phyloP scores from a whole-genome alignment of 2,888 invertebrate genomes.

The Trichopria drosophilae region DNA sequence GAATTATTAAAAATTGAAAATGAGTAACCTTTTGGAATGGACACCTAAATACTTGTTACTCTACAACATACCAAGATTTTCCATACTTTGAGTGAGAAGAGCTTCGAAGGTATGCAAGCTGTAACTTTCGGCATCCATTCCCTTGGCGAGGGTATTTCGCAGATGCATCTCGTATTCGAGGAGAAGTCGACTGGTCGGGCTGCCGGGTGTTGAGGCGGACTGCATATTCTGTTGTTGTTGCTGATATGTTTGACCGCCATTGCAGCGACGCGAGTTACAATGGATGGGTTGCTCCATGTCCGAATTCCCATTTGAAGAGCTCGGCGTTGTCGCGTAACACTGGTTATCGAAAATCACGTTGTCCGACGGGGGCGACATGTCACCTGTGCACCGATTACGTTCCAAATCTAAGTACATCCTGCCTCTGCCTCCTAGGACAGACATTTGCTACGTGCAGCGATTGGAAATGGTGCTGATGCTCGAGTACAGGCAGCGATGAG shows the following conservation, averaged over 20 bases:
- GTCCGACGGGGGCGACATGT: slow-evolving; percentile 85
- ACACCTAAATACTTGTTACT: not conserved
- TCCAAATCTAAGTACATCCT: slow-evolving; percentile 70
- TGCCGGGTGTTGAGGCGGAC: slow-evolving; percentile 69
- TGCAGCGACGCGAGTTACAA: slow-evolving; percentile 13
- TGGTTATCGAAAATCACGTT: slow-evolving; percentile 94
- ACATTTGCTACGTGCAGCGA: slow-evolving; percentile 50
- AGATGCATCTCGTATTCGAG: slow-evolving; percentile 94
- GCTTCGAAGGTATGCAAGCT: slow-evolving; percentile 93
- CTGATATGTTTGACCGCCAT: slow-evolving; percentile 21
- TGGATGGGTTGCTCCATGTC: slow-evolving; percentile 71
- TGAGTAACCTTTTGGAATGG: not conserved
- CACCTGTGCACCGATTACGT: slow-evolving; percentile 60
- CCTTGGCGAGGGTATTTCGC: slow-evolving; percentile 88
- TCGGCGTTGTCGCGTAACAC: slow-evolving; percentile 92
- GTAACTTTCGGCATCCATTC: slow-evolving; percentile 94
- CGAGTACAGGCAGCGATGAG: too few relatives aligned
- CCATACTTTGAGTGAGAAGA: slow-evolving; percentile 90
- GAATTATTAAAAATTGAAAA: not conserved
- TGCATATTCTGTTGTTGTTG: slow-evolving; percentile 37
- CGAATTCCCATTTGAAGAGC: slow-evolving; percentile 89
- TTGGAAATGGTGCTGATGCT: slow-evolving; percentile 41
- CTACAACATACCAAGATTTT: slow-evolving; percentile 77
- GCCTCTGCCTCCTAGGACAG: slow-evolving; percentile 56
- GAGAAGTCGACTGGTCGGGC: slow-evolving; percentile 81